These are phyloP conservation scores for Gisinianus flammeolus DNA, from an alignment of 2,888 invertebrate genomes.

Conservation along the genomic window DNA sequence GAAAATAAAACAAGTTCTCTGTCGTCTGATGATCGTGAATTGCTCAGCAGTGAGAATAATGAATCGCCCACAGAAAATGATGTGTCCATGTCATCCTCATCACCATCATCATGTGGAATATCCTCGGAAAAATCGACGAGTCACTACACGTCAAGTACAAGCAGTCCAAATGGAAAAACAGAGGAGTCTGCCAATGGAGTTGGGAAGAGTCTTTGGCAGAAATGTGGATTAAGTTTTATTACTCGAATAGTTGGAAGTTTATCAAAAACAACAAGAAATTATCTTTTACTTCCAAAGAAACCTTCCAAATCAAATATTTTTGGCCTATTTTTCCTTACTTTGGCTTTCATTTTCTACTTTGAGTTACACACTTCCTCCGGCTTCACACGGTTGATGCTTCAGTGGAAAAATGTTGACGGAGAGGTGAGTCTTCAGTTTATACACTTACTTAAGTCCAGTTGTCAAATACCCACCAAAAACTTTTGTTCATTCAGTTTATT, in stretches of 20 bases:
- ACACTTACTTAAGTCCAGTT: too few species aligned
- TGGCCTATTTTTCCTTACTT: slow-evolving; percentile 56
- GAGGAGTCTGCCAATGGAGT: slow-evolving; percentile 3
- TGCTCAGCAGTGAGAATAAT: too few species aligned
- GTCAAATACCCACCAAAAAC: neutral
- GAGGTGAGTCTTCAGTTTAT: too few species aligned
- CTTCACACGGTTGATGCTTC: slow-evolving; percentile 60
- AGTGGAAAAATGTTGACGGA: slow-evolving; percentile 59
- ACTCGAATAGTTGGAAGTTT: slow-evolving; percentile 9
- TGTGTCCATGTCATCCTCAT: too few species aligned
- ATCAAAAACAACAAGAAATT: slow-evolving; percentile 15
- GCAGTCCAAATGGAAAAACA: too few species aligned
- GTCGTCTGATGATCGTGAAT: too few species aligned
- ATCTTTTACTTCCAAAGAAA: slow-evolving; percentile 46
- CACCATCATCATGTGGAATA: too few species aligned
- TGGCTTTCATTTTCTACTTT: slow-evolving; percentile 59
- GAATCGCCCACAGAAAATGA: neutral
- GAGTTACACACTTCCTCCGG: slow-evolving; percentile 60
- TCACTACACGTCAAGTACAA: too few species aligned
- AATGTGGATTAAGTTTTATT: slow-evolving; percentile 15
- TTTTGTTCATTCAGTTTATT: neutral
- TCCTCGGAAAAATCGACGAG: too few species aligned
- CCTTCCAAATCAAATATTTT: slow-evolving; percentile 55
- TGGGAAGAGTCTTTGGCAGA: slow-evolving; percentile 8
- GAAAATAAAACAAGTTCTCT: neutral